These are phyloP conservation scores for Epinephelus fuscoguttatus DNA, from an alignment of 2,113 vertebrate genomes.

Conservation along the genomic window DNA sequence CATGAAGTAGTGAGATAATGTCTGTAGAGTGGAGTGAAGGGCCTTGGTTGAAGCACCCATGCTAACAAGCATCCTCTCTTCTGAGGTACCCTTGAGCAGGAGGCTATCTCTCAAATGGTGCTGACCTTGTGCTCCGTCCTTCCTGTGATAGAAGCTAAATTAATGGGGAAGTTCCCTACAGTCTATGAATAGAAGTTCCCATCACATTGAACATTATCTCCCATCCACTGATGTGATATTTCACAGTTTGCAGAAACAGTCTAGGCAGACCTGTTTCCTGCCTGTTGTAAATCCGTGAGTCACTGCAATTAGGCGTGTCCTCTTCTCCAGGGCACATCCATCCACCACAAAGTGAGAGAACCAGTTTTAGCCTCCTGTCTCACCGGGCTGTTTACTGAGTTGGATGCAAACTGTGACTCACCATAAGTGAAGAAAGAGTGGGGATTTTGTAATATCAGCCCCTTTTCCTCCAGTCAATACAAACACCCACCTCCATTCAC, in stretches of 20 bases:
- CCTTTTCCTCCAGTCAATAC: conserved; percentile 11
- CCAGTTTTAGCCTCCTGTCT: conserved; percentile 73
- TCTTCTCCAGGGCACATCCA: conserved; percentile 59
- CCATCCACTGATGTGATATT: conserved; percentile 4
- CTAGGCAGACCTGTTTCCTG: not conserved
- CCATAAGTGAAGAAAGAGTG: conserved; percentile 15
- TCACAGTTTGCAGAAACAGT: not conserved
- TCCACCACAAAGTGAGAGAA: conserved; percentile 74
- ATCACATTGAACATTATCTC: not conserved
- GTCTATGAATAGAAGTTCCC: not conserved
- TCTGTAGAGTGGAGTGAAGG: not conserved
- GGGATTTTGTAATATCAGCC: conserved; percentile 28
- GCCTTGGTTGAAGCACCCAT: not conserved
- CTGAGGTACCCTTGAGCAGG: not conserved
- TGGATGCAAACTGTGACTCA: conserved; percentile 63
- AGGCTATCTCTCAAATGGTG: not conserved
- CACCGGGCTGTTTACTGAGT: conserved; percentile 58
- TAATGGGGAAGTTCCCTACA: not conserved
- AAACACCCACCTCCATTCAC: conserved; percentile 26
- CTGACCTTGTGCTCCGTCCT: conserved; percentile 19
- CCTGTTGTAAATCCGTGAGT: conserved; percentile 50
- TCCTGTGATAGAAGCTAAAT: not conserved
- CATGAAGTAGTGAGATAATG: not conserved
- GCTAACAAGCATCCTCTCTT: not conserved
- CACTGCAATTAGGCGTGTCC: conserved; percentile 67